Base-by-base conservation (phyloP, 2,888 invertebrate species). In the Nephrocerus scutellatus region DNA sequence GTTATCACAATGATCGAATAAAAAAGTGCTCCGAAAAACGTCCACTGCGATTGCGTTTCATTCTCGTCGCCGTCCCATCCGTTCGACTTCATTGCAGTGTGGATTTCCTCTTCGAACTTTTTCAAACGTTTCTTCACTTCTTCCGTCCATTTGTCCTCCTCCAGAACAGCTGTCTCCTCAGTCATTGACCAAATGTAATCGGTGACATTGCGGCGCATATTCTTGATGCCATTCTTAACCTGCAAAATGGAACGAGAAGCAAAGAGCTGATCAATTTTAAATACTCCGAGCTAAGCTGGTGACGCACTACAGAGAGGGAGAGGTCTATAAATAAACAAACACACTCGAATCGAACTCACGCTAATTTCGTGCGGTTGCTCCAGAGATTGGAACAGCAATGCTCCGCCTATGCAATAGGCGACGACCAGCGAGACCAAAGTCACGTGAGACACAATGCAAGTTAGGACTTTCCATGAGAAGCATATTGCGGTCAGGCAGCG, bases 1-100 rank as follows among this genome's bases (percentile, higher is more conserved):
- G 93, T 93, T 66, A 93, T 93, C 51, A 93, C 91, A 53, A 93
- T 90, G 60, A 95, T 92, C 52, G 91, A 91, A 72, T 92, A 93
- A 71, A 93, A 88, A 14, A 95, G 74, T 0, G 92, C 87, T 10
- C 92, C 92, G 15, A 82, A 82, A 68, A 83, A 84, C 30, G 87
- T 86, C 89, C 90, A 88, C 65, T 89, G 87, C 39, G 75, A 71
- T 60, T 72, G 72, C 3, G 70, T 68, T 31, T 71, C 64, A 54
- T 76, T 76, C 64, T 80, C 80, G 56, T 77, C 80, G 35, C 91
- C 91, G 60, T 91, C 88, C 88, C 90, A 91, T 5, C 92, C 92
- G 43, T 85, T 80, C 42, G 84, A 82, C 59, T 84, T 87, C 75
- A 92, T 90, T 51, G 88, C 86, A 47, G 76, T 74, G 39, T 90